Evolutionary conservation across 2,888 invertebrate genomes (phyloP), one percentile per base, ranked within the genome.

Genomic region (Lithosia quadra): DNA sequence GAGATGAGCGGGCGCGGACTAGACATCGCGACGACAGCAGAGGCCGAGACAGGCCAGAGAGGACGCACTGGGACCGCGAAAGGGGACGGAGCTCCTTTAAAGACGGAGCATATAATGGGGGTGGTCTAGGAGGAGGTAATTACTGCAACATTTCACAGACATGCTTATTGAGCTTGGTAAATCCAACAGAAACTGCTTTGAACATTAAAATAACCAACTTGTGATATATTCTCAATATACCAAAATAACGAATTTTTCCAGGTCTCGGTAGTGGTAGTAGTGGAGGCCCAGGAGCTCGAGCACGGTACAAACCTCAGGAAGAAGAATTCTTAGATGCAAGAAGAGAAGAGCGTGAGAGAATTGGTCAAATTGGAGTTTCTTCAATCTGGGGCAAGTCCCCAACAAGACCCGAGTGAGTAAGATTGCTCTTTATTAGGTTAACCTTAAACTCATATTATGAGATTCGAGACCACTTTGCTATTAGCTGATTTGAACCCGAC

Each of bases 361-460:
- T 98, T 59, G 97, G 98, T 1, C 94, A 96, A 79, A 91, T 96
- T 72, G 97, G 97, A 11, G 96, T 96, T 24, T 92, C 96, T 2
- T 95, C 96, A 71, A 94, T 97, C 63, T 98, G 98, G 98, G 97
- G 96, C 36, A 96, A 96, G 87, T 97, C 97, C 2, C 98, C 98
- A 0, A 84, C 95, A 0, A 95, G 96, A 77, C 96, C 96, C 75
- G 96, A 97, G 96, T 97, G 92, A 94, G 96, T 53, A 24, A 0
- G 22, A 13, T 13, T 56, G 49, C 80, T 79, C 55, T 88, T 79
- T 18, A 57, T 10, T 62, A n/a, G n/a, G n/a, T n/a, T n/a, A n/a
- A n/a, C n/a, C n/a, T n/a, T n/a, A n/a, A n/a, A n/a, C n/a, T n/a
- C n/a, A n/a, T n/a, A n/a, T n/a, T n/a, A n/a, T n/a, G n/a, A n/a